phyloP scores from a whole-genome alignment of 2,113 vertebrate species.

The Cathartes aura region DNA sequence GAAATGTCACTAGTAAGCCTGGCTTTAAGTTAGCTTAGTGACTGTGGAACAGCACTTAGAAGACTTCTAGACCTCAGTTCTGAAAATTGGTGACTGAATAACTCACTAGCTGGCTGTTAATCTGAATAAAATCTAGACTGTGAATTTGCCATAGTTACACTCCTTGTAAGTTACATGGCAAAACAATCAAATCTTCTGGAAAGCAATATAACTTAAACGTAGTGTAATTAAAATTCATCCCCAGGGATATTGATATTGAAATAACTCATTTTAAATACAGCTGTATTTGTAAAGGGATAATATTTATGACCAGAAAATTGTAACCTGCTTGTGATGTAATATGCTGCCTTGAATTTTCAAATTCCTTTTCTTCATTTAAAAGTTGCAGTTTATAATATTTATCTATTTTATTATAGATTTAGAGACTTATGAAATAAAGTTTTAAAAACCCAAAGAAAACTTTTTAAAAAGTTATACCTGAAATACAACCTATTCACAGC shows the following conservation, averaged over 20 bases:
- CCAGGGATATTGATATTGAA: background rate
- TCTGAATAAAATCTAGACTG: background rate
- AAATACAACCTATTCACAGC: background rate
- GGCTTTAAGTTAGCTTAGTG: background rate
- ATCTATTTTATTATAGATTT: background rate
- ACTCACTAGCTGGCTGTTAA: background rate
- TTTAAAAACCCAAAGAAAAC: background rate
- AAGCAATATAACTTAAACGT: background rate
- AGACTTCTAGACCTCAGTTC: background rate
- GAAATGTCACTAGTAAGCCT: background rate
- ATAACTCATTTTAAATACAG: background rate
- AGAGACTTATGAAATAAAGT: background rate
- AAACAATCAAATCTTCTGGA: background rate
- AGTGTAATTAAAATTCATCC: background rate
- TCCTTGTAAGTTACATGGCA: fast-evolving
- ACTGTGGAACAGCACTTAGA: background rate
- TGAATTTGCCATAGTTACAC: background rate
- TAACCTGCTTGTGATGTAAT: background rate
- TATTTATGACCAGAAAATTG: background rate
- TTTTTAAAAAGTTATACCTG: background rate
- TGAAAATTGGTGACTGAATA: background rate
- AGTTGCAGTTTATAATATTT: background rate
- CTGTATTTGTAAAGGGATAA: background rate
- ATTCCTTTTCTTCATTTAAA: background rate
- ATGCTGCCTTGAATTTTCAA: background rate